Evolutionary conservation across 53 echinoderm and acorn worm genomes (phyloP), one percentile per base, ranked within the genome.

Genomic region (Arbacia lixula): DNA sequence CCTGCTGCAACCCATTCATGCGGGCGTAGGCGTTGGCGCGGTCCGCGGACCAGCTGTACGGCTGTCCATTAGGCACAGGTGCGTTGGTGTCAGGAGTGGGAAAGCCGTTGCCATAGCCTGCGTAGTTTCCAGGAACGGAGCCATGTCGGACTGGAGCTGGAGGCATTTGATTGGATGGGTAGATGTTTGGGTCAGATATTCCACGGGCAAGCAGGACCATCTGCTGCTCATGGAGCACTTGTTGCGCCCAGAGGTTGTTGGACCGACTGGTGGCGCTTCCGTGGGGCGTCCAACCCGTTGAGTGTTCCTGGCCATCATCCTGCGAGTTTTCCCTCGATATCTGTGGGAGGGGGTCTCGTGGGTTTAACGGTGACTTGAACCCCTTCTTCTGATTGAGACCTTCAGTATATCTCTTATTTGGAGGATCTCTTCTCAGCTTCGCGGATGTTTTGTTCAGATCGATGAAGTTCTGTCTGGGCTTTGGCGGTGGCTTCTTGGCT

Each of bases 11-110:
- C 12, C 68, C 89, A 53, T 87, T 84, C 91, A 93, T 95, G 4
- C 93, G 86, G 17, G 93, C 96, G 51, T 88, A 91, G 1, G 89
- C 58, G 39, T 87, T 91, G 6, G 96, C 93, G 46, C 90, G 89
- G 54, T 95, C 96, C 0, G 96, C 96, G 14, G 96, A 95, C 71
- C 88, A 95, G 89, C 96, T 95, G 72, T 88, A 87, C 5, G 86
- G 84, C 68, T 92, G 92, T 14, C 86, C 90, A 25, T 84, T 65
- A 3, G 14, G 31, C 40, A 39, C 66, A 28, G 55, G 40, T 31
- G 36, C 14, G 32, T 66, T 28, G 67, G 28, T 11, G 56, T 65
- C 33, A 63, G 77, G 49, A 57, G 54, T 33, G 63, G 55, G 76
- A 61, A 31, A 79, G 9, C 63, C 82, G 27, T 49, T 46, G 56